phyloP scores from a whole-genome alignment of 2,888 invertebrate species.

The Macrosoma leucophasiata region DNA sequence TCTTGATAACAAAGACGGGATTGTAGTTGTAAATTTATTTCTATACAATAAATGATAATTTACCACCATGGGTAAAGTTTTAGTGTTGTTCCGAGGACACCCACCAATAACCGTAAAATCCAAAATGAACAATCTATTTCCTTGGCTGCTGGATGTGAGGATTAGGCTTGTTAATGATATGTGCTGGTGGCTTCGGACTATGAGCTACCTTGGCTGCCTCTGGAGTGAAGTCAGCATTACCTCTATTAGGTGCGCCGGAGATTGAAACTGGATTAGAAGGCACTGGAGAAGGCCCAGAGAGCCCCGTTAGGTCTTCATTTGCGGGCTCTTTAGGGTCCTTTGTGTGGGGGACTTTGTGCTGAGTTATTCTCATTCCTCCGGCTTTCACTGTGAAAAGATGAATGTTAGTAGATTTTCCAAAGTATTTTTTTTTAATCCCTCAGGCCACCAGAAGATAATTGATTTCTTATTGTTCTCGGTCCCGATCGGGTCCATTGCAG shows the following conservation, averaged over 20 bases:
- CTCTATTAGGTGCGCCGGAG: constrained; percentile 86
- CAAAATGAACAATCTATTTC: constrained; percentile 76
- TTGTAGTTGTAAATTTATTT: too few relatives aligned
- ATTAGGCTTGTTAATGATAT: constrained; percentile 77
- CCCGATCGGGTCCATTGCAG: too few relatives aligned
- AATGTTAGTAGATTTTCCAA: background rate
- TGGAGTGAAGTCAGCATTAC: constrained; percentile 91
- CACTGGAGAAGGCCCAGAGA: constrained; percentile 83
- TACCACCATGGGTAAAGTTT: constrained; percentile 4
- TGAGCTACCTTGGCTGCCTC: constrained; percentile 92
- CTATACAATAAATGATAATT: too few relatives aligned
- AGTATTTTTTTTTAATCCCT: too few relatives aligned
- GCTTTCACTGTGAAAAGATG: constrained; percentile 82
- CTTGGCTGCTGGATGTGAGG: constrained; percentile 90
- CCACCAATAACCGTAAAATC: constrained; percentile 4
- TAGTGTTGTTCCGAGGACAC: background rate
- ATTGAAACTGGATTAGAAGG: constrained; percentile 85
- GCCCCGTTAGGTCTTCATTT: constrained; percentile 82
- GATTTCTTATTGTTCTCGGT: too few relatives aligned
- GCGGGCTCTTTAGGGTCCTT: constrained; percentile 78
- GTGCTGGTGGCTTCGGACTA: constrained; percentile 84
- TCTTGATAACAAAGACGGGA: too few relatives aligned
- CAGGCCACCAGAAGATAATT: too few relatives aligned
- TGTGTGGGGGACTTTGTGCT: constrained; percentile 84
- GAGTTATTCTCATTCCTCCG: constrained; percentile 94